Evolutionary conservation across 1,140 invertebrate species (phyloP), one percentile per base, ranked within the genome.

Genomic region (Amphibalanus amphitrite): DNA sequence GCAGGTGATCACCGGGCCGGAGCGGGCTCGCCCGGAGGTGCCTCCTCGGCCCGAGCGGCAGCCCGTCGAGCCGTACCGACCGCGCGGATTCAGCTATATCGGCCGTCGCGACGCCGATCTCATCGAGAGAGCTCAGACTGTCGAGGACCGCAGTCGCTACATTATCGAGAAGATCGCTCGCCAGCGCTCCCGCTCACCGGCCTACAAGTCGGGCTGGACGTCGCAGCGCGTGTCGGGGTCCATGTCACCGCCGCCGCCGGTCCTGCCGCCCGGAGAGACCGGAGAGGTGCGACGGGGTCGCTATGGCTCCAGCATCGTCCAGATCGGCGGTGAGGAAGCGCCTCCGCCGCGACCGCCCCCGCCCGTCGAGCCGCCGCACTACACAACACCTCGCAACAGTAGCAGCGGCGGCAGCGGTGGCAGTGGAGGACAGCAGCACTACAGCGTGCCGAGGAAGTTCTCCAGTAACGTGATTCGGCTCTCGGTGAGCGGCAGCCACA

Each of bases 131-230:
- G 47, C 47, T 8, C 47, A 59, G 47, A 67, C 26, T 26, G 65
- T 67, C 26, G 65, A 67, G 65, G 65, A 67, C 26, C 65, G 65
- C 28, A 67, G 65, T 28, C 65, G 65, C 28, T 28, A 67, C 65
- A 67, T 67, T 17, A 67, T 67, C 65, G 23, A 67, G 17, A 26
- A 67, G 65, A 67, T 67, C n/a, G 65, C 65, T 15, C n/a, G 65
- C 28, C 10, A 28, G 28, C n/a, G 65, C n/a, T 67, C 65, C 1
- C 65, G 65, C n/a, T 67, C 65, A 10, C 65, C 65, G 10, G 65
- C 8, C 65, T 28, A 28, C 26, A 67, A 67, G 65, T 67, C 65
- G 17, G 4, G 23, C 3, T 26, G n/a, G 28, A 28, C n/a, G 65
- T 67, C 65, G 23, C 26, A 67, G 26, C 65, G 26, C 17, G 65